Evolutionary conservation across 1,140 invertebrate species (phyloP), one percentile per base, ranked within the genome.

Genomic region (Nixonia krombeini): DNA sequence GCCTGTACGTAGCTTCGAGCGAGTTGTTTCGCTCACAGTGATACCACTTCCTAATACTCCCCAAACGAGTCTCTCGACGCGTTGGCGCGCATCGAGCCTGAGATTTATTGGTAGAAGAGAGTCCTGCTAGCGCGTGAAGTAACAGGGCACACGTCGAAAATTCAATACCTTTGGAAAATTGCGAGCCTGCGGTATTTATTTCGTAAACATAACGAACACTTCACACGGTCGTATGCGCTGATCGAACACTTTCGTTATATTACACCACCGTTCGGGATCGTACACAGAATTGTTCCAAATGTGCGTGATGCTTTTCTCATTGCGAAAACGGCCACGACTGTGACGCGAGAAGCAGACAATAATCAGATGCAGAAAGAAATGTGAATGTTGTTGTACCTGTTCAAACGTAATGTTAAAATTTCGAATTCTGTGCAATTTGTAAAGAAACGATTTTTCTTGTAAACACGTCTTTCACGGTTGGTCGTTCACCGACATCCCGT

Each of bases 11-110:
- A 74, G 75, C 74, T 75, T 77, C 66, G 69, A 75, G 73, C 63
- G 77, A 71, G 53, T 62, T 62, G 63, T 63, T 61, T 44, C 65
- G 71, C 72, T 77, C 74, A 74, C 65, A 64, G 77, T 78, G 75
- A 79, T 79, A 79, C 76, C 75, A 76, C 65, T 77, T 77, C 74
- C 72, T 77, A 75, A 66, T 63, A 66, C 62, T 71, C 58, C n/a
- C 66, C 66, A 59, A 53, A 50, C 56, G 55, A 70, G 56, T 45
- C 44, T 26, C n/a, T 66, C 31, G 56, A 40, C 56, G 49, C 56
- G 50, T 67, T 67, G n/a, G n/a, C 64, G 64, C 65, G 65, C 53
- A 68, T 68, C 40, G 66, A 63, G 66, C 58, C 56, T 50, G 51
- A 68, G 47, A 62, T 62, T 61, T 68, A 57, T 61, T 62, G 53